Evolutionary conservation across 1,140 invertebrate genomes (phyloP), one percentile per base, ranked within the genome.

Genomic region (Eulimnadia texana): DNA sequence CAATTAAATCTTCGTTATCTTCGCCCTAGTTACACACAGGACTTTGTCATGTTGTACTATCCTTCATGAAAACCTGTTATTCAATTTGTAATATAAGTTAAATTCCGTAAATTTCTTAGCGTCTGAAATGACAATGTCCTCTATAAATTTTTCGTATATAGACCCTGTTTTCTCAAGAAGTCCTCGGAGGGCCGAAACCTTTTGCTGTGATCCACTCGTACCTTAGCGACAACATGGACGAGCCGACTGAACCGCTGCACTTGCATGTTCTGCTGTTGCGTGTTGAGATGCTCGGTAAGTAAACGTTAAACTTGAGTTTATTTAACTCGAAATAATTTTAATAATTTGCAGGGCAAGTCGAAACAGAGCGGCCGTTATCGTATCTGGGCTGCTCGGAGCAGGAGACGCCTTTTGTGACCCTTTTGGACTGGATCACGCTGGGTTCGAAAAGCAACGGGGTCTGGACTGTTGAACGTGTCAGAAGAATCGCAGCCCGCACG

Each of bases 351-450:
- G 55, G 22, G 27, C 25, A 29, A 27, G 55, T 57, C 29, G 55
- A 57, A 29, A 57, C 27, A 10, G 27, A 57, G 29, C 10, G 27
- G 22, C 27, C 55, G 13, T 19, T 57, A 2, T 57, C 55, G 6
- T 10, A 6, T 9, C 29, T 57, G 27, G 55, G 55, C 11, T 57
- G 55, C 55, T 28, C 16, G 9, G 67, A 70, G 22, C 47, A 66
- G 20, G 68, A 69, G 47, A 67, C 66, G 67, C 52, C 47, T 29
- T 73, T 72, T 68, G 66, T 73, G 3, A 73, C 70, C 24, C 64
- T 75, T 0, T 24, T 78, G 2, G 72, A 76, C 51, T 79, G 77
- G 77, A 50, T 76, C 20, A 74, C 72, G 13, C 66, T 78, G 28
- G 61, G 57, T 1, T 70, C 73, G 20, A 50, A 51, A 50, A 50